A percentile compares a stretch with the other conserved stretches of the same genome.
Conservation (phyloP, 2,797 vertebrate genomes). For the Chaenodraco wilsoni region DNA sequence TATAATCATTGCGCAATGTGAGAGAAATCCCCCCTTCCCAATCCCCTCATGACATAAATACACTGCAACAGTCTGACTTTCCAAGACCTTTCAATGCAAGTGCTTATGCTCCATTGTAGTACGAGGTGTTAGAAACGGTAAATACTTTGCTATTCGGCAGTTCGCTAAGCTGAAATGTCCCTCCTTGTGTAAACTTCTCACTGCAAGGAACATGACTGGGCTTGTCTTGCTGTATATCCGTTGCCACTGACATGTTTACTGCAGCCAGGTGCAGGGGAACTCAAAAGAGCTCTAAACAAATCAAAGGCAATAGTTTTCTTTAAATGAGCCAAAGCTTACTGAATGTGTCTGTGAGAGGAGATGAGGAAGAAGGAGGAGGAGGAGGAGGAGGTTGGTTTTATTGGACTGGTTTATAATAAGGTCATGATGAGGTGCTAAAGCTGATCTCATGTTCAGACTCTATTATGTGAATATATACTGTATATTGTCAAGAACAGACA, state of each 20-base stretch:
- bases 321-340: slow-evolving; percentile 13
- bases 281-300: slow-evolving; percentile 1
- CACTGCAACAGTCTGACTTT: slow-evolving; percentile 52
- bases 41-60: slow-evolving; percentile 66
- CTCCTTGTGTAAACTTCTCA: slow-evolving; percentile 41
- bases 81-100: slow-evolving; percentile 49
- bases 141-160: slow-evolving; percentile 35
- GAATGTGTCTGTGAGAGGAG: slow-evolving; percentile 22
- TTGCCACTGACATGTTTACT: slow-evolving; percentile 19
- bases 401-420: slow-evolving; percentile 64
- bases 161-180: slow-evolving; percentile 21
- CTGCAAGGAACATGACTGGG: slow-evolving; percentile 17
- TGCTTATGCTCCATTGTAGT: slow-evolving; percentile 38
- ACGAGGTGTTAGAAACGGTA: slow-evolving; percentile 27
- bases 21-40: slow-evolving; percentile 64
- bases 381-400: slow-evolving; percentile 38
- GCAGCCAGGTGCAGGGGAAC: slow-evolving; percentile 12
- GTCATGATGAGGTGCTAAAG: slow-evolving; percentile 61
- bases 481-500: neutral
- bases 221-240: slow-evolving; percentile 17
- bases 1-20: slow-evolving; percentile 67
- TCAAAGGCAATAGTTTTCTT: slow-evolving; percentile 17
- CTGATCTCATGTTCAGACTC: slow-evolving; percentile 28
- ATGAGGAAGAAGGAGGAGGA: neutral
- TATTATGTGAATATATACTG: slow-evolving; percentile 4